phyloP scores from a whole-genome alignment of 2,113 vertebrate genomes.

The Xiphorhynchus elegans region DNA sequence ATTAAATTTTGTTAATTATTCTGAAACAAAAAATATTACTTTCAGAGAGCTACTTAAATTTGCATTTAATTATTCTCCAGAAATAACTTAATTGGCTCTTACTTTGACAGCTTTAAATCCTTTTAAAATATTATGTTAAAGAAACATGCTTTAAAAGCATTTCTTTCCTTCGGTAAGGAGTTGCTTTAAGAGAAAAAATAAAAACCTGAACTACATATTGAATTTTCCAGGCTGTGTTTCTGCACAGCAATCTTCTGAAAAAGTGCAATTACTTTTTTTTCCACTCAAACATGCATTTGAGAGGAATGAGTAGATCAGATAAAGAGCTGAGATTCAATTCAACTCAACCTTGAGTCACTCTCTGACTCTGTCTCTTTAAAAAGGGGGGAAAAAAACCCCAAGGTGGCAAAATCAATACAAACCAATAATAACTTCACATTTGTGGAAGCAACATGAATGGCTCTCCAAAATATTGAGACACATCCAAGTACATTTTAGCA shows the following conservation, averaged over 20 bases:
- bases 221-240: conserved; percentile 78
- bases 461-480: conserved; percentile 92
- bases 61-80: background rate
- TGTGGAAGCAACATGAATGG: conserved; percentile 88
- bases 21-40: background rate
- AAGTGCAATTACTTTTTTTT: conserved; percentile 79
- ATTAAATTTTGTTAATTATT: background rate
- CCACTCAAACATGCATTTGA: conserved; percentile 82
- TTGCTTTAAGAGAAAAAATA: conserved; percentile 64
- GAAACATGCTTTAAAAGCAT: background rate
- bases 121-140: background rate
- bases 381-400: conserved; percentile 52
- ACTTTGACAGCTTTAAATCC: conserved; percentile 55
- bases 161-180: conserved; percentile 35
- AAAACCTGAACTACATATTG: conserved; percentile 75
- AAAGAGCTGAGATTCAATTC: conserved; percentile 83
- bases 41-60: background rate
- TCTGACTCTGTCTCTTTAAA: conserved; percentile 79
- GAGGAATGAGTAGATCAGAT: conserved; percentile 84
- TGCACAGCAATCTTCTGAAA: conserved; percentile 78
- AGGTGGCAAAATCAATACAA: conserved; percentile 88
- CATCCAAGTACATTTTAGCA: conserved; percentile 88
- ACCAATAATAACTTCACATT: conserved; percentile 91
- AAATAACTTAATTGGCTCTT: conserved; percentile 6
- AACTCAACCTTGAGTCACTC: conserved; percentile 82